Base-by-base conservation (phyloP, 2,888 invertebrate species). In the Megalurothrips usitatus region DNA sequence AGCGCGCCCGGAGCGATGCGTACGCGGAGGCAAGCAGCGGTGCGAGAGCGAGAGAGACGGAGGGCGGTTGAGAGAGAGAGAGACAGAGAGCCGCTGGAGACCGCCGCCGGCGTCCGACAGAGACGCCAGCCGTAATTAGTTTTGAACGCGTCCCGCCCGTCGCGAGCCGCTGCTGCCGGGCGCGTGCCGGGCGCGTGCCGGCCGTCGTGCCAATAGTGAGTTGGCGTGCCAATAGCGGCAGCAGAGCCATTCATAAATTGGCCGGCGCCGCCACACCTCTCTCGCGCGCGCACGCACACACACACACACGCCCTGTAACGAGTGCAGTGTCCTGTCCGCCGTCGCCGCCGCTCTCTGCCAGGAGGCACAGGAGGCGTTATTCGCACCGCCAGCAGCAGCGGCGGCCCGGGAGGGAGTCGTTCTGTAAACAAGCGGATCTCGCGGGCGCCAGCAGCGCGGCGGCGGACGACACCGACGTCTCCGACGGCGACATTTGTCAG, bases 171-270 rank as follows among this genome's bases (percentile, higher is more conserved):
- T 9, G 58, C 58, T 58, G 58, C 19, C 58, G 11, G 19, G 17
- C 58, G 17, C 58, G 58, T 3, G 3, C 1, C 52, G 52, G 52
- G 68, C 68, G 68, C 68, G 68, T 75, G 68, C 68, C 68, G n/a
- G 68, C n/a, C 68, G 68, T 23, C 68, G 68, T 75, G 68, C 68
- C 68, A 75, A 75, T 75, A 75, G 26, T 75, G 68, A 75, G 68
- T 26, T 26, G 26, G 58, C 23, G 68, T 75, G 68, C 68, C 68
- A 75, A 75, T 75, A 75, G 23, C 58, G 68, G 58, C 58, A 17
- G 52, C 26, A 75, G 9, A 17, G 68, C 68, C 68, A 75, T 75
- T 75, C 68, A 75, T 75, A 75, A 75, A 75, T 75, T 26, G 68
- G 68, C 68, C 26, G 68, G 68, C 68, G 23, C 23, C 68, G 68